Base-by-base conservation (phyloP, 2,797 vertebrate genomes). In the Anas capensis region DNA sequence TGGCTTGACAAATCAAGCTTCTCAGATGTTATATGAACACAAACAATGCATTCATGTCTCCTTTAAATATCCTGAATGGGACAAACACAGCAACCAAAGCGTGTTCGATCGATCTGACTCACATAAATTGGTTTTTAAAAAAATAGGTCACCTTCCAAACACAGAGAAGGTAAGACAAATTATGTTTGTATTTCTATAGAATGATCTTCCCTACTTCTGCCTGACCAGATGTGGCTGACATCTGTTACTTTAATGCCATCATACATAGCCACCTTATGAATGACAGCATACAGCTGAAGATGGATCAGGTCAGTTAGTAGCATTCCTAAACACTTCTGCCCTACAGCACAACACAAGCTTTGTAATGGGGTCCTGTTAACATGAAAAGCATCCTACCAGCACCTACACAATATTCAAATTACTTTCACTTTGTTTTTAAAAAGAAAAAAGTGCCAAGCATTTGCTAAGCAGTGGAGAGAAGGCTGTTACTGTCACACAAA, bases 241-340 rank as follows among this genome's bases (percentile, higher is more conserved):
- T 93, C 86, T 93, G 92, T 80, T 87, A 87, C 75, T 85, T 88
- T 89, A 87, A 95, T 87, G 75, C 86, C 66, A 54, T 82, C 36
- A 44, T 4, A 69, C 27, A 27, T 42, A 70, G 60, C 68, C 68
- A 89, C 81, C 64, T 87, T 64, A 54, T 2, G 49, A 92, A 83
- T 2, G 51, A 66, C 10, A 87, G 54, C 90, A 82, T 81, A 92
- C 72, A 88, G 88, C 70, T 84, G 54, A 70, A 83, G 77, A 84
- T 3, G 3, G 62, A 91, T 80, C 71, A 72, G 75, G 75, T 71
- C 51, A 73, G 70, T 60, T 20, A 46, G 20, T 3, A 23, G 16
- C 36, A 69, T 33, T 29, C 81, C 61, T 58, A 66, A 71, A 80
- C 31, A 38, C 38, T 51, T 61, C 78, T 76, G 51, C 86, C 71